These are phyloP conservation scores for Hafferia zeledoni DNA, from an alignment of 2,797 vertebrate species.

Conservation along the genomic window DNA sequence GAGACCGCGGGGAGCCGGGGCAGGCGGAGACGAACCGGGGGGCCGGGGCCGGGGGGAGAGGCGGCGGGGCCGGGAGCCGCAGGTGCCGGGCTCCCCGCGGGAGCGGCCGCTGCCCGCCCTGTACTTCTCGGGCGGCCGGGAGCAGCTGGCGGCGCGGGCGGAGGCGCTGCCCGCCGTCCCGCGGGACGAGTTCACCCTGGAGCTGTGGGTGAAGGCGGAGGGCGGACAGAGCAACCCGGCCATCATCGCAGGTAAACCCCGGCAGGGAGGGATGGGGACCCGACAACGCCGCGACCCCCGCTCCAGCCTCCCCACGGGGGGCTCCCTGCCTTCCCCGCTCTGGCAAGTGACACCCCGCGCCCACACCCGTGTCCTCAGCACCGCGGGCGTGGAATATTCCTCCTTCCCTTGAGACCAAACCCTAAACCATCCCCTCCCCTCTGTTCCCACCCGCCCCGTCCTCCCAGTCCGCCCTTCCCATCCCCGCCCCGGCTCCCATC, in stretches of 20 bases:
- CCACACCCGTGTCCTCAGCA: neutral
- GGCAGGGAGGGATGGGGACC: neutral
- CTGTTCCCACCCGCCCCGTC: neutral
- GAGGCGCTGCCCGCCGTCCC: conserved; percentile 81
- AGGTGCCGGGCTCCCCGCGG: conserved; percentile 65
- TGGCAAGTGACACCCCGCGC: neutral
- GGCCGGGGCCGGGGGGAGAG: neutral
- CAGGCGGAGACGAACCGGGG: neutral
- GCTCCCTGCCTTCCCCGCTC: neutral
- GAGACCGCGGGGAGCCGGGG: neutral
- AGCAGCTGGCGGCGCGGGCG: conserved; percentile 84
- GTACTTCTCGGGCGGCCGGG: conserved; percentile 87
- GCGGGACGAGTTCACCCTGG: conserved; percentile 86
- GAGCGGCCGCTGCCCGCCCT: conserved; percentile 81
- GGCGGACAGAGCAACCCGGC: conserved; percentile 93
- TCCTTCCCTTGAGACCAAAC: neutral
- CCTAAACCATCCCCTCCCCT: neutral
- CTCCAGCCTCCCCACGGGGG: neutral
- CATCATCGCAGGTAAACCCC: conserved; percentile 88
- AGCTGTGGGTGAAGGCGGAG: conserved; percentile 92
- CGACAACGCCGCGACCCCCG: neutral
- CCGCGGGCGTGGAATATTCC: neutral
- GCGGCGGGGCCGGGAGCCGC: neutral
- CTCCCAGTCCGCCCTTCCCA: neutral
- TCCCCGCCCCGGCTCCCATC: neutral